Conservation (phyloP, 2,888 invertebrate genomes). For the Leucophenga montana region DNA sequence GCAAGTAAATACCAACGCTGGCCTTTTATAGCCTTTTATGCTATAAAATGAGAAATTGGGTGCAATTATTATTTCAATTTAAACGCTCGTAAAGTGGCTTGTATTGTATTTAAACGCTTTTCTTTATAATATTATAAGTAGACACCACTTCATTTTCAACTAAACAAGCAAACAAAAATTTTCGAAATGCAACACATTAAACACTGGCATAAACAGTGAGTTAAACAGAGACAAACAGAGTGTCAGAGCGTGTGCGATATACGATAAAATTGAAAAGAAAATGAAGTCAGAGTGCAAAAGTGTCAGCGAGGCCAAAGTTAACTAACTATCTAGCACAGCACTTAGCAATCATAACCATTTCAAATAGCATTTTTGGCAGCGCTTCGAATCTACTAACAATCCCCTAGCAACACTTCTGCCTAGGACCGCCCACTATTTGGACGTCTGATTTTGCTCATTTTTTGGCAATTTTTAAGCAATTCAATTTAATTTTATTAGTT, state of each 20-base stretch:
- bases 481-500: constrained; percentile 67
- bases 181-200: constrained; percentile 53
- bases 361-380: constrained; percentile 30
- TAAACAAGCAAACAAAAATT: constrained; percentile 46
- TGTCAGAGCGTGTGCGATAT: too few species aligned
- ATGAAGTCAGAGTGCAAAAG: constrained; percentile 14
- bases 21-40: too few species aligned
- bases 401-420: constrained; percentile 24
- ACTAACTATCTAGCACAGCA: constrained; percentile 7
- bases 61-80: too few species aligned
- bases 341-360: constrained; percentile 31
- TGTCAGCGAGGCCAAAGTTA: neutral
- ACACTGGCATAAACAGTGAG: constrained; percentile 26
- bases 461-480: constrained; percentile 67
- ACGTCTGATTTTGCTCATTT: constrained; percentile 55
- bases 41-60: too few species aligned
- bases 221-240: constrained; percentile 2
- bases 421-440: too few species aligned
- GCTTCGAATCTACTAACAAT: constrained; percentile 5
- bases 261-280: constrained; percentile 11
- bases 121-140: constrained; percentile 30
- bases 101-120: constrained; percentile 48
- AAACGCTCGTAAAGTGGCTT: constrained; percentile 36
- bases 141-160: constrained; percentile 43
- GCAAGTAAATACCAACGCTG: neutral